Conservation (phyloP, 2,797 vertebrate species). For the Enteromius thamalakanensis region DNA sequence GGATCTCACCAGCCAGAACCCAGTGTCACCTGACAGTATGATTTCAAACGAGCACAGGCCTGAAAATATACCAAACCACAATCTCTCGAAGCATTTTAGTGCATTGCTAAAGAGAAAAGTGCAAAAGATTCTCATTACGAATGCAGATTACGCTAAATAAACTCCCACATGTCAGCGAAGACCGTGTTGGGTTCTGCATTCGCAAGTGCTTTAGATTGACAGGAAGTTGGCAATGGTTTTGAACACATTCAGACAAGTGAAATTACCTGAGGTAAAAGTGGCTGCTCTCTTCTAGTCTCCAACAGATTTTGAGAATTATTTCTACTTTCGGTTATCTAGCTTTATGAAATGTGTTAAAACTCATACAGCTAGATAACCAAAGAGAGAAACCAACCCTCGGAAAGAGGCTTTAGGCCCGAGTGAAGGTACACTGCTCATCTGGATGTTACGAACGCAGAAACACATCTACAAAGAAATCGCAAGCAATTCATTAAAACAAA, state of each 20-base stretch:
- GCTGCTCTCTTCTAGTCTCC: neutral
- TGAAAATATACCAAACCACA: neutral
- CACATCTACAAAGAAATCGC: constrained; percentile 20
- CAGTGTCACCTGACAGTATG: neutral
- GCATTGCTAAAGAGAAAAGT: constrained; percentile 1
- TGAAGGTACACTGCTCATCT: neutral
- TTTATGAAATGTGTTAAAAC: constrained; percentile 96
- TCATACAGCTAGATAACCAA: constrained; percentile 99
- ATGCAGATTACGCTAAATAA: neutral
- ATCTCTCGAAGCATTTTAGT: neutral
- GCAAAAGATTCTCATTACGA: neutral
- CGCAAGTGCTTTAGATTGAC: neutral
- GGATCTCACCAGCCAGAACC: constrained; percentile 5
- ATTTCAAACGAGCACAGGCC: neutral
- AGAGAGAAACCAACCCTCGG: constrained; percentile 92
- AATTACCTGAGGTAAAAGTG: constrained; percentile 1
- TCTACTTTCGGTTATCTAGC: constrained; percentile 99
- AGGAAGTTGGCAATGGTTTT: neutral
- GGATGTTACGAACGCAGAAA: neutral
- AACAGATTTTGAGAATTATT: constrained; percentile 82
- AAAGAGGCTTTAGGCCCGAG: neutral
- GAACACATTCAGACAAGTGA: neutral
- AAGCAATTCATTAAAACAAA: neutral
- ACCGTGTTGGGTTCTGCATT: neutral
- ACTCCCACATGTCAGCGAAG: neutral